Percentiles rank a stretch among this genome's conserved stretches.
Evolutionary conservation across 1,140 invertebrate species (phyloP).

Genomic region (Melitaea cinxia): DNA sequence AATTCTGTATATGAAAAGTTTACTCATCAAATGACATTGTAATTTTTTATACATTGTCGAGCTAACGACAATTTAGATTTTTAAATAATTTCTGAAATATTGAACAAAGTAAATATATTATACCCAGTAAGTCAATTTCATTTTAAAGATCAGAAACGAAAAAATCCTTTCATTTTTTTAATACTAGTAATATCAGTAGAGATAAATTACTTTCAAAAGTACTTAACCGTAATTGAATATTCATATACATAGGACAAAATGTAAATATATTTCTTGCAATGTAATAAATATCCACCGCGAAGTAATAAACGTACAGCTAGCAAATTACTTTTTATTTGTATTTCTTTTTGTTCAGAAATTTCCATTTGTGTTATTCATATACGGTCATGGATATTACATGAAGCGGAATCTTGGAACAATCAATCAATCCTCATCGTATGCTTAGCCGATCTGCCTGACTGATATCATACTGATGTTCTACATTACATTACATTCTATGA

Average conservation of each 20-base stretch:
- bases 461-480: background rate
- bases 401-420: constrained; percentile 5
- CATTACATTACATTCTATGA: background rate
- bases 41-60: background rate
- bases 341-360: background rate
- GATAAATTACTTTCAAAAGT: too few relatives aligned
- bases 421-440: constrained; percentile 12
- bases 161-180: too few relatives aligned
- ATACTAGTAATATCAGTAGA: too few relatives aligned
- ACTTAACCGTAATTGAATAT: too few relatives aligned
- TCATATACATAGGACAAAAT: too few relatives aligned
- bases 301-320: too few relatives aligned
- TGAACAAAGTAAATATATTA: too few relatives aligned
- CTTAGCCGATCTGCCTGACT: constrained; percentile 8
- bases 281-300: too few relatives aligned
- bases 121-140: too few relatives aligned
- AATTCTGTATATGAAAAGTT: constrained; percentile 10
- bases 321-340: background rate
- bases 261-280: too few relatives aligned
- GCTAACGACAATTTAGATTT: background rate
- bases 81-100: too few relatives aligned
- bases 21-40: constrained; percentile 12
- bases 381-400: background rate
- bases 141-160: too few relatives aligned
- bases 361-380: constrained; percentile 1